Evolutionary conservation across 2,113 vertebrate genomes (phyloP), one percentile per base, ranked within the genome.

Genomic region (Paramisgurnus dabryanus): DNA sequence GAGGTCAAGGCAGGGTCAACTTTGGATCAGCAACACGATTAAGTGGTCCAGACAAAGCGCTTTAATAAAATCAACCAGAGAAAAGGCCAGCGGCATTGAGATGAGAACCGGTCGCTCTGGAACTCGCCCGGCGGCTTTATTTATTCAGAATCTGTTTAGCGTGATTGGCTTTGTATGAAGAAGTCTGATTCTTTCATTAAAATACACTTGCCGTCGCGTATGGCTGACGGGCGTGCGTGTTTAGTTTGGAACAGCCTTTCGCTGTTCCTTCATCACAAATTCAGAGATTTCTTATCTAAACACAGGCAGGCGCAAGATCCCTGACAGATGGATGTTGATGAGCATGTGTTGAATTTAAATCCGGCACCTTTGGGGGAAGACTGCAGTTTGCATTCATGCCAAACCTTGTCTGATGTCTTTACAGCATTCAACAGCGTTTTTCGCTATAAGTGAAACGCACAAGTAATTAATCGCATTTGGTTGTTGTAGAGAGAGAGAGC

Each of bases 231-330:
- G 74, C 39, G 47, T 76, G 60, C 53, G 49, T 77, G 76, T 79
- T 60, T 70, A 64, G 57, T 73, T 67, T 41, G 57, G 34, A 34
- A 50, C 50, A 11, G 8, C 50, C 69, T 70, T 61, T 69, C 64
- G 50, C 69, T 68, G 60, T 83, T 34, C 75, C 27, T 79, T 85
- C 79, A 85, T 85, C 74, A 85, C 15, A 76, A 77, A 85, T 85
- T 80, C 84, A 71, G 17, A 81, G 81, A 83, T 85, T 78, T 83
- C 79, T 85, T 85, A 85, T 85, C 79, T 67, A 80, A 80, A 85
- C 79, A 64, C 63, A 81, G 75, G 64, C 74, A 81, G 79, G 34
- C 75, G 17, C 57, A 49, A 65, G 60, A 39, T 58, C 71, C 76
- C 81, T 85, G 84, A 85, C 84, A 81, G 78, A 73, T 71, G 57